Base-by-base conservation (phyloP, 2,113 vertebrate species). In the mouse (Mus musculus) region DNA sequence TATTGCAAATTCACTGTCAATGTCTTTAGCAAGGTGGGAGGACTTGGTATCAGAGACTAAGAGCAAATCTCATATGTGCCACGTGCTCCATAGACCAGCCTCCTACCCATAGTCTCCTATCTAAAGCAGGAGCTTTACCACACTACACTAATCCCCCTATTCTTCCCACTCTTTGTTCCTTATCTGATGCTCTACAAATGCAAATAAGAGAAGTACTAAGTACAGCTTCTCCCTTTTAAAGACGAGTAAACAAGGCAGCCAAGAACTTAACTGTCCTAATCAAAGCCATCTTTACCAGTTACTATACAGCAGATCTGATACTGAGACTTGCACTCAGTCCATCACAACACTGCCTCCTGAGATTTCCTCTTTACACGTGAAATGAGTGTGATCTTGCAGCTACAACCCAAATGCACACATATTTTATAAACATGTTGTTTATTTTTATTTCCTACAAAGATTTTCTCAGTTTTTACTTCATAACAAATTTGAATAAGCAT, bases 381-480 rank as follows among this genome's bases (percentile, higher is more conserved):
- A 93, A 42, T 54, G 91, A 67, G 67, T 52, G 17, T 59, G 56
- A 90, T 39, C 28, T 59, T 59, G 75, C 65, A 39, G 14, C 39
- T 13, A 82, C 20, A 22, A 4, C 19, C n/a, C 0, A 17, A 22
- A 22, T 59, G 56, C 63, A 92, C 4, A 92, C 9, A 90, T 5
- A 22, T 20, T 33, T 13, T 96, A 80, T 86, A 19, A 67, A 39
- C 17, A 56, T 81, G 78, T 33, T 54, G n/a, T 65, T 86, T 86
- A 13, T 67, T 88, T 71, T 80, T 90, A 56, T 73, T 78, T 89
- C 11, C 81, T 8, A 20, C 85, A 90, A 90, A 33, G 42, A 4
- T 71, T 54, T 56, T 91, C 61, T 63, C 85, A 92, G 72, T 95
- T 94, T 91, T 46, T 33, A 59, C n/a, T 94, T 81, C 75, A 91